Conservation (phyloP, 1,140 invertebrate genomes). For the Lethrus apterus region DNA sequence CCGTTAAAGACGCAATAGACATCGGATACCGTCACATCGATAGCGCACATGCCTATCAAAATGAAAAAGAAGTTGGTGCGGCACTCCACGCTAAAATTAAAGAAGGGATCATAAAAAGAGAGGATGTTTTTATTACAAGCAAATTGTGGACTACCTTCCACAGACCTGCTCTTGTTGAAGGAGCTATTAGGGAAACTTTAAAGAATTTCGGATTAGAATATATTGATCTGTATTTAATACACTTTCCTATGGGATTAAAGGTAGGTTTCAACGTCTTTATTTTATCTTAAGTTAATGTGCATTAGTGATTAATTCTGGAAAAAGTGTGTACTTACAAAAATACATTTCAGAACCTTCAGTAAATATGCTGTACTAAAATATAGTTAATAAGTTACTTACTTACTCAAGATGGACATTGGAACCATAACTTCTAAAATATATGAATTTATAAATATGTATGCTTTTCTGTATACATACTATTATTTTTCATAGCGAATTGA, state of each 20-base stretch:
- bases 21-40: slow-evolving; percentile 68
- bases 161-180: slow-evolving; percentile 52
- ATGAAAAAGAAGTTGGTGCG: slow-evolving; percentile 80
- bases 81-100: slow-evolving; percentile 65
- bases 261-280: too few relatives aligned
- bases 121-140: slow-evolving; percentile 60
- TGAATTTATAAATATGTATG: too few relatives aligned
- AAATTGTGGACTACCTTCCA: slow-evolving; percentile 68
- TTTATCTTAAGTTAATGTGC: too few relatives aligned
- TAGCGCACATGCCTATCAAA: slow-evolving; percentile 60
- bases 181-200: slow-evolving; percentile 54
- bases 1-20: slow-evolving; percentile 68
- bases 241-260: slow-evolving; percentile 61
- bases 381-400: too few relatives aligned
- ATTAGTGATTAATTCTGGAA: too few relatives aligned
- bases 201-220: slow-evolving; percentile 60
- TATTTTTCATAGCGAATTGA: too few relatives aligned
- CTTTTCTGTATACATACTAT: too few relatives aligned
- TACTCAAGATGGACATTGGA: too few relatives aligned
- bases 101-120: slow-evolving; percentile 59
- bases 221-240: slow-evolving; percentile 72
- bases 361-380: too few relatives aligned
- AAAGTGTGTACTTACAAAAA: too few relatives aligned
- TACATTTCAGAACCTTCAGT: too few relatives aligned
- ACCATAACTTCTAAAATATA: too few relatives aligned